Evolutionary conservation across 2,113 vertebrate species (phyloP), one percentile per base, ranked within the genome.

Genomic region (Brachionichthys hirsutus): DNA sequence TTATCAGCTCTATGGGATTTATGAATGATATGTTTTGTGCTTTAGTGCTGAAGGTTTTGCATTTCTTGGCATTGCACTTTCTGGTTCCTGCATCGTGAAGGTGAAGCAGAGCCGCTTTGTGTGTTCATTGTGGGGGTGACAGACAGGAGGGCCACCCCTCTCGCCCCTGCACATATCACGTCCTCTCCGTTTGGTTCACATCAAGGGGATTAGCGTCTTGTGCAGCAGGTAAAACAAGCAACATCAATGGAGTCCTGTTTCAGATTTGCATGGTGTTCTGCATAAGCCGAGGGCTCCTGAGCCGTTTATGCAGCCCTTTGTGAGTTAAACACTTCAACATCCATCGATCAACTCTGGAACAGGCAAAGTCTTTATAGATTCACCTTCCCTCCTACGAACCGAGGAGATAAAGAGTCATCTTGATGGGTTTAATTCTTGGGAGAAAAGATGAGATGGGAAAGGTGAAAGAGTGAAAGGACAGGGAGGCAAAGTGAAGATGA

Each of bases 241-340:
- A 63, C 77, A 86, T 81, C 82, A 78, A 48, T 78, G 62, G 57
- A 64, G 67, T 53, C 56, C 77, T 68, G 70, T 45, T 7, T 22
- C 54, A 60, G 48, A 78, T 70, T 64, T 40, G 20, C 52, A n/a
- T 14, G 35, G 56, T 34, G 61, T 52, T 78, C 52, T 77, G 77
- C 77, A 75, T 78, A 74, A 81, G 74, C 19, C 40, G 1, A 1
- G 9, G 16, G 45, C 66, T 30, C 58, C 57, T 13, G 53, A 72
- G 63, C 67, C 41, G n/a, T 78, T 83, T 64, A 64, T 15, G 68
- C 50, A 16, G 61, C 54, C 70, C 62, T 85, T 58, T 75, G 65
- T 70, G 79, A 80, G 70, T 75, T 85, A 78, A 83, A 85, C 66
- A 53, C 62, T 74, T 66, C 42, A 66, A 77, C 85, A 85, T 85